Conservation (phyloP, 2,113 vertebrate genomes). For the Serinus canaria region DNA sequence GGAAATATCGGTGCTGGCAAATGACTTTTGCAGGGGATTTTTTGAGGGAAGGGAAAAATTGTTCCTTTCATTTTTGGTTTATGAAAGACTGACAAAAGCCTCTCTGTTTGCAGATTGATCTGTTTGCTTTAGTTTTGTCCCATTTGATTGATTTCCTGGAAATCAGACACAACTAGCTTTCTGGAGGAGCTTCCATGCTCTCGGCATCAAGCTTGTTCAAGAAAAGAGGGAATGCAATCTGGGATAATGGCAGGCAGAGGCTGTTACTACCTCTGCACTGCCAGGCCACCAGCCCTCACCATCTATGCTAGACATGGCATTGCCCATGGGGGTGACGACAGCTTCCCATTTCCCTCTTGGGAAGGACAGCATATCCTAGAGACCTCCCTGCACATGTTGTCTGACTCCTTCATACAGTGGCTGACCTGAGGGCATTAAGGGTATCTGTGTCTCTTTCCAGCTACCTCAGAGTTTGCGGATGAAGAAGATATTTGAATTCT, state of each 20-base stretch:
- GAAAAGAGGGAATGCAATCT: background rate
- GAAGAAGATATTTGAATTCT: background rate
- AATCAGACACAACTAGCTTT: background rate
- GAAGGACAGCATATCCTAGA: background rate
- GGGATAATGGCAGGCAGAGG: background rate
- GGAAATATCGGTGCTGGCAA: background rate
- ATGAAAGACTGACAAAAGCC: background rate
- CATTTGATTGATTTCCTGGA: constrained; percentile 23
- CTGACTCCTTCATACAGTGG: background rate
- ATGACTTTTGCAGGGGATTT: background rate
- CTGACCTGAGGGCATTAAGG: background rate
- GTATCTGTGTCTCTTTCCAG: background rate
- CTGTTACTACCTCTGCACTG: background rate
- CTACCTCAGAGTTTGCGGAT: background rate
- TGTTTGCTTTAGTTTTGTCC: constrained; percentile 13
- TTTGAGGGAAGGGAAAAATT: background rate
- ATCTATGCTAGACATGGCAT: rapidly evolving
- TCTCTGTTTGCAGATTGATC: background rate
- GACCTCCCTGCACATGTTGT: background rate
- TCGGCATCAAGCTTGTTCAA: rapidly evolving
- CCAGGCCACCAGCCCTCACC: background rate
- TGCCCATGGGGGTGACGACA: background rate
- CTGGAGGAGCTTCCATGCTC: background rate
- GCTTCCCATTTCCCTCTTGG: background rate
- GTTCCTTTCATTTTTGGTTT: background rate